Conservation (phyloP, 2,113 vertebrate genomes). For the Alligator sinensis region DNA sequence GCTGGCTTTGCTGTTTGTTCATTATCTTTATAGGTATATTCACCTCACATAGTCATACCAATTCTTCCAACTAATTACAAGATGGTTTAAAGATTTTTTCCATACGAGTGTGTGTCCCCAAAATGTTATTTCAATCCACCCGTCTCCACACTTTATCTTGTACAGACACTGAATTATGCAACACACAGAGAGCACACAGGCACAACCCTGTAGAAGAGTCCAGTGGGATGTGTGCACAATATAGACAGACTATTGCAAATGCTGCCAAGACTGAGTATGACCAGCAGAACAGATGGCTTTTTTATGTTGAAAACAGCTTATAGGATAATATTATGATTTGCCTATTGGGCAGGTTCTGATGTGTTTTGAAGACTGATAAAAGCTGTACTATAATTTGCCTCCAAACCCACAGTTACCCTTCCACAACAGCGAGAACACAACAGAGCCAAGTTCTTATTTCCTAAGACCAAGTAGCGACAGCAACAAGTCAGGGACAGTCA, state of each 20-base stretch:
- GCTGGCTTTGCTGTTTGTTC: background rate
- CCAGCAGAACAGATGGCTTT: background rate
- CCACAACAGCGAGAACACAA: background rate
- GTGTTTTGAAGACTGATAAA: conserved; percentile 24
- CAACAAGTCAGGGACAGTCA: background rate
- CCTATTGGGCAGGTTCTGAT: background rate
- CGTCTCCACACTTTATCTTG: background rate
- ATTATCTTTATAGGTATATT: background rate
- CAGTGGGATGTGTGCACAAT: background rate
- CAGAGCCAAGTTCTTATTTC: background rate
- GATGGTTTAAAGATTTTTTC: background rate
- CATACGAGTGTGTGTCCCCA: background rate
- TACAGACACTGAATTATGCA: background rate
- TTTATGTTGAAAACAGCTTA: background rate
- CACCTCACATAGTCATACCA: background rate
- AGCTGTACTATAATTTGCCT: background rate
- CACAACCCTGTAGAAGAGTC: background rate
- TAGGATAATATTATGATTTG: background rate
- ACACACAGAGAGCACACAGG: background rate
- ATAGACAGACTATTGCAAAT: background rate
- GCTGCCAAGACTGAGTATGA: background rate
- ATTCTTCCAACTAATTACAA: background rate
- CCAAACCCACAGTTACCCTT: background rate
- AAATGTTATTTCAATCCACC: background rate
- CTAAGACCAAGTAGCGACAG: background rate